A percentile compares a stretch with the other conserved stretches of the same genome.
Conservation (phyloP, 2,888 invertebrate genomes). For the Metallyticus violacea region DNA sequence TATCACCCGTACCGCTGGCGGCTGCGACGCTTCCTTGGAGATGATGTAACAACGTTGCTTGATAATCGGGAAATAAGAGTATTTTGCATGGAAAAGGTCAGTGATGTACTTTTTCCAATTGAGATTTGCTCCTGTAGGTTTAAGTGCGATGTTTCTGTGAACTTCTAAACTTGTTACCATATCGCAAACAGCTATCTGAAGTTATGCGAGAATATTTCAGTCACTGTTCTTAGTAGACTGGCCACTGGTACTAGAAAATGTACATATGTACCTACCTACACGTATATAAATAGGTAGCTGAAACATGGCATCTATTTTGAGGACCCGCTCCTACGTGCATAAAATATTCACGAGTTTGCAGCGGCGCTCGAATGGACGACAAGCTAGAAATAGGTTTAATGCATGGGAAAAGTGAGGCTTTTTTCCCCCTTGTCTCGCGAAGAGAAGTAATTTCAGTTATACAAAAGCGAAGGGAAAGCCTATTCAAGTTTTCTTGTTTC, state of each 20-base stretch:
- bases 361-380: background rate
- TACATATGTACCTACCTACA: background rate
- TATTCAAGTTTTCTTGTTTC: background rate
- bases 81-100: too few relatives aligned
- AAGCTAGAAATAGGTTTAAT: background rate
- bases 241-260: background rate
- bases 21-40: too few relatives aligned
- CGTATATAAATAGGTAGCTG: background rate
- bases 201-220: too few relatives aligned
- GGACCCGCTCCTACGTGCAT: background rate
- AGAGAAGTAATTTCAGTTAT: background rate
- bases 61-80: too few relatives aligned
- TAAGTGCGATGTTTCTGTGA: too few relatives aligned
- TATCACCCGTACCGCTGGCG: too few relatives aligned
- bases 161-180: too few relatives aligned
- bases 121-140: too few relatives aligned
- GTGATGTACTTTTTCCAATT: too few relatives aligned
- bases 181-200: too few relatives aligned
- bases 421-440: background rate
- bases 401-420: background rate
- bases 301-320: background rate
- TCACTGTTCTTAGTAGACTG: too few relatives aligned
- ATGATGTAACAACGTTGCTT: too few relatives aligned
- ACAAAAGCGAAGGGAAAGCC: background rate
- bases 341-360: background rate